Base-by-base conservation (phyloP, 2,888 invertebrate genomes). In the Acleris emargana region DNA sequence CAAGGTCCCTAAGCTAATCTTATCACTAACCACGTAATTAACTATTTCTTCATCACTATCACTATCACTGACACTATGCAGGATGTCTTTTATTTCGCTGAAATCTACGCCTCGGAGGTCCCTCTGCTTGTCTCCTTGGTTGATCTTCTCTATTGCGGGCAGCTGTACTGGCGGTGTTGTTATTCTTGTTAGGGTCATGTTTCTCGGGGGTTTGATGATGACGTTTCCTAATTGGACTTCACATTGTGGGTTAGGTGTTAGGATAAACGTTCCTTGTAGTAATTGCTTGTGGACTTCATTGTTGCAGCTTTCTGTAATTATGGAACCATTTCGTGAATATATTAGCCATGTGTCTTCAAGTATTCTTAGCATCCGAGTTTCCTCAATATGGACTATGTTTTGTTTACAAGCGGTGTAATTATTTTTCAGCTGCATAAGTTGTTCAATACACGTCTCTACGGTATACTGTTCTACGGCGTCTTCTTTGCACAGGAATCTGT, bases 361-460 rank as follows among this genome's bases (percentile, higher is more conserved):
- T 6, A 45, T 45, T 45, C 45, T 45, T 45, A 45, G 16, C 7
- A 45, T 17, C n/a, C 45, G 13, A 1, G 45, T 45, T 17, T 45
- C 45, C 5, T 45, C 45, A n/a, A 45, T 45, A 7, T 45, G 45
- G 45, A 45, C 17, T n/a, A 16, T 17, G 5, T 45, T 45, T 45
- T 45, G 45, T 6, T 45, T 5, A 17, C 45, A 45, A n/a, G n/a
- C 16, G 18, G 49, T 18, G 49, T 20, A 49, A 32, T 50, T 58
- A 62, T 66, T 47, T 20, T 43, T 62, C 38, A 62, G n/a, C 17
- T 62, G 17, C 55, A 67, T 59, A n/a, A 67, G 45, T 63, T 67
- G 62, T 63, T 67, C 62, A 5, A 67, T 67, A 53, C 67, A 63
- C 13, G 67, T 62, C 11, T 22, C 58, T 17, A 22, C 20, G 5